Conservation (phyloP, 2,113 vertebrate species). For the Morphnarchus princeps region DNA sequence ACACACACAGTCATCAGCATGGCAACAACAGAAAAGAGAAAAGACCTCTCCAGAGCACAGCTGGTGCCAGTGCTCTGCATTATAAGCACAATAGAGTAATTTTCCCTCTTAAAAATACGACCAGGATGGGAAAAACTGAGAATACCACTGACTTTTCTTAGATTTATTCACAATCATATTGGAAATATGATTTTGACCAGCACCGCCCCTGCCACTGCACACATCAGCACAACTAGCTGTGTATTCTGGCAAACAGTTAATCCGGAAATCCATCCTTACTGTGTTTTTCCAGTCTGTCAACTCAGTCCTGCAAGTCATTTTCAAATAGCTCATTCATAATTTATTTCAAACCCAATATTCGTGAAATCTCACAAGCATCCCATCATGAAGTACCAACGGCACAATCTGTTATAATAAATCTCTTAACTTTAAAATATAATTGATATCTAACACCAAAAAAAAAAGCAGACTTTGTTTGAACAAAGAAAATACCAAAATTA, state of each 20-base stretch:
- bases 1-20: not conserved
- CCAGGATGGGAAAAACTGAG: not conserved
- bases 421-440: not conserved
- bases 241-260: not conserved
- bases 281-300: not conserved
- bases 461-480: not conserved
- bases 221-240: not conserved
- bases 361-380: not conserved
- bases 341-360: not conserved
- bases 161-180: not conserved
- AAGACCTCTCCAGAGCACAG: not conserved
- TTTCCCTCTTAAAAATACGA: not conserved
- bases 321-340: not conserved
- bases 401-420: not conserved
- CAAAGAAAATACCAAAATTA: not conserved
- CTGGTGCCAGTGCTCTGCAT: not conserved
- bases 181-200: not conserved
- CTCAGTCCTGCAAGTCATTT: not conserved
- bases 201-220: not conserved
- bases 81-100: not conserved
- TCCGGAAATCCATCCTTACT: not conserved
- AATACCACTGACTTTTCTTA: not conserved
- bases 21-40: not conserved
- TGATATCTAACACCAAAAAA: not conserved
- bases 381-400: not conserved